phyloP scores from a whole-genome alignment of 1,140 invertebrate species.

The Anastatus disparis region DNA sequence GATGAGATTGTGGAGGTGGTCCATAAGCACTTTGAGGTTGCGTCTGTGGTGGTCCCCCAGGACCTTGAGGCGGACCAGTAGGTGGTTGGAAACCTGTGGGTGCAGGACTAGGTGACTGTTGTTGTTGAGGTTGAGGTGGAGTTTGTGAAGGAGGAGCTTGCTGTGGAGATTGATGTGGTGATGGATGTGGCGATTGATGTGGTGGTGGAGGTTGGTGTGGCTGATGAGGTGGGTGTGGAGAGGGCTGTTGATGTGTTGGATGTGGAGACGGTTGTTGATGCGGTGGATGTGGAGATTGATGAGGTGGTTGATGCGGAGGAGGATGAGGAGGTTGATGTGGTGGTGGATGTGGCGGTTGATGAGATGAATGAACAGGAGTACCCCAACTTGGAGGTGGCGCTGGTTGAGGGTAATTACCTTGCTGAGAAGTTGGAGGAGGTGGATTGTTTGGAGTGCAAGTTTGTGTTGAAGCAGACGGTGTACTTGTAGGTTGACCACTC shows the following conservation, averaged over 20 bases:
- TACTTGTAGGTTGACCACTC: slow-evolving; percentile 60
- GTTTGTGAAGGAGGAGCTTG: slow-evolving; percentile 59
- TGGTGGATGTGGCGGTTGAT: slow-evolving; percentile 47
- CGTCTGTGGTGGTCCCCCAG: slow-evolving; percentile 56
- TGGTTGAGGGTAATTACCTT: slow-evolving; percentile 56
- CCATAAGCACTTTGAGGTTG: slow-evolving; percentile 57
- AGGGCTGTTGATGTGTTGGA: slow-evolving; percentile 56
- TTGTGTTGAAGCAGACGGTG: slow-evolving; percentile 64
- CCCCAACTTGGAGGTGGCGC: slow-evolving; percentile 56
- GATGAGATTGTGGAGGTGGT: slow-evolving; percentile 59
- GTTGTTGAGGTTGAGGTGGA: slow-evolving; percentile 55
- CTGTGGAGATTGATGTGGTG: slow-evolving; percentile 51
- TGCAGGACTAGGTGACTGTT: slow-evolving; percentile 60
- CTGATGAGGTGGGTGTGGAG: slow-evolving; percentile 56
- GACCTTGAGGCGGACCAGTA: slow-evolving; percentile 60
- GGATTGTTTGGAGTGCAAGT: slow-evolving; percentile 61
- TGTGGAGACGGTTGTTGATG: slow-evolving; percentile 52
- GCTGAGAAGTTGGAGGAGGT: slow-evolving; percentile 59
- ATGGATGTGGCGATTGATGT: slow-evolving; percentile 51
- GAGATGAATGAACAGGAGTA: slow-evolving; percentile 51
- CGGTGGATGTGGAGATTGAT: slow-evolving; percentile 51
- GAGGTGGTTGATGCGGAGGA: slow-evolving; percentile 53
- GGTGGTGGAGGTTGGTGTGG: slow-evolving; percentile 50
- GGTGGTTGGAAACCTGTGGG: slow-evolving; percentile 64
- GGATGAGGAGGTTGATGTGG: slow-evolving; percentile 50